Evolutionary conservation across 2,113 vertebrate species (phyloP).

Genomic region (Mesembrinibis cayennensis): DNA sequence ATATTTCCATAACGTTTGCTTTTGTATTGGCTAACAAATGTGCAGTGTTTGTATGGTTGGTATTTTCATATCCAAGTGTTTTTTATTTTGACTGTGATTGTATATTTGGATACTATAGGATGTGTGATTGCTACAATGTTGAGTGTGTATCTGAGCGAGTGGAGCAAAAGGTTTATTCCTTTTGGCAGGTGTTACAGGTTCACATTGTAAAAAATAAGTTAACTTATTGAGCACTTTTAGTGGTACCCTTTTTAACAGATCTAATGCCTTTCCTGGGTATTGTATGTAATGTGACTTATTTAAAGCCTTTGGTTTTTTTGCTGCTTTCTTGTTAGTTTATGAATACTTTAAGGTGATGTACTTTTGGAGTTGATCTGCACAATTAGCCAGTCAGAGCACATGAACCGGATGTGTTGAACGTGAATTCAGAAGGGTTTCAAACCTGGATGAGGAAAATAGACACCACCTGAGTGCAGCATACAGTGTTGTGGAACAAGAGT

Average conservation of each 20-base stretch:
- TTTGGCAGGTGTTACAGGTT: slow-evolving; percentile 63
- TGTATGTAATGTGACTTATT: slow-evolving; percentile 86
- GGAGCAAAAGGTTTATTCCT: slow-evolving; percentile 56
- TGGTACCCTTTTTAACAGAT: slow-evolving; percentile 74
- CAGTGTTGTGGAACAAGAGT: slow-evolving; percentile 80
- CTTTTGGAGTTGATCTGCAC: slow-evolving; percentile 71
- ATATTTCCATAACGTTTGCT: slow-evolving; percentile 54
- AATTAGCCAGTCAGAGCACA: slow-evolving; percentile 75
- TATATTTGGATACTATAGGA: slow-evolving; percentile 55
- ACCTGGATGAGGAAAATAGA: slow-evolving; percentile 3
- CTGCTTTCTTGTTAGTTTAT: slow-evolving; percentile 75
- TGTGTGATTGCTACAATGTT: slow-evolving; percentile 41
- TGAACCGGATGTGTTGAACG: slow-evolving; percentile 24
- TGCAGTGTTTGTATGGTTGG: slow-evolving; percentile 68
- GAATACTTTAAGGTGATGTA: slow-evolving; percentile 68
- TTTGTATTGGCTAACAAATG: slow-evolving; percentile 71
- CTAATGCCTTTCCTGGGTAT: slow-evolving; percentile 82
- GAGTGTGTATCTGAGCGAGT: slow-evolving; percentile 61
- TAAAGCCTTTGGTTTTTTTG: slow-evolving; percentile 74
- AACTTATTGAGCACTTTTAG: slow-evolving; percentile 92
- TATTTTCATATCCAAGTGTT: slow-evolving; percentile 41
- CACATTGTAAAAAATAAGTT: slow-evolving; percentile 75
- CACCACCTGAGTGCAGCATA: slow-evolving; percentile 70
- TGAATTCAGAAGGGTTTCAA: slow-evolving; percentile 53
- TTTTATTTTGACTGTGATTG: slow-evolving; percentile 63